These are phyloP conservation scores for Tetragonula carbonaria DNA, from an alignment of 2,888 invertebrate species.

Conservation along the genomic window DNA sequence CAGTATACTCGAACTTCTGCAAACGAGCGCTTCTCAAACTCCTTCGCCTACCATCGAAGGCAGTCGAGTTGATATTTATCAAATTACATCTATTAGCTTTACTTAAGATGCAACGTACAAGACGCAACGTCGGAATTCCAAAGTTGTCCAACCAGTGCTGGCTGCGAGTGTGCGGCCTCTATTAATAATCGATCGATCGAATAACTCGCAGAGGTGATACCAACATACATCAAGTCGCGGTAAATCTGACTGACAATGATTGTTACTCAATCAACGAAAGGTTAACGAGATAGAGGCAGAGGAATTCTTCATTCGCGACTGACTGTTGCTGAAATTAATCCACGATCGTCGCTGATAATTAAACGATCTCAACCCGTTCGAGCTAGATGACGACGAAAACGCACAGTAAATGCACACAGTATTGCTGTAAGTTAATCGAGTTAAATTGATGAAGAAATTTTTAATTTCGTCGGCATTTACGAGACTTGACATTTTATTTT, in stretches of 20 bases:
- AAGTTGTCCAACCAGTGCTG: background rate
- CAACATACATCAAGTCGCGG: background rate
- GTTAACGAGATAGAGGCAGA: background rate
- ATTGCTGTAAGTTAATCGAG: too few species aligned
- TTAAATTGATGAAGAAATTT: too few species aligned
- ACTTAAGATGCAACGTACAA: background rate
- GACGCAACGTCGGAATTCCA: background rate
- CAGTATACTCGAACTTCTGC: too few species aligned
- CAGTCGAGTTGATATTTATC: background rate
- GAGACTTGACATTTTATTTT: too few species aligned
- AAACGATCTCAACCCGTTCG: background rate
- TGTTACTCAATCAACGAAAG: conserved; percentile 10
- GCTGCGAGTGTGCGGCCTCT: background rate
- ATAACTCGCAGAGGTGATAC: background rate
- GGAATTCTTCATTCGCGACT: background rate
- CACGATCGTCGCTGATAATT: background rate
- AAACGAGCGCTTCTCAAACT: too few species aligned
- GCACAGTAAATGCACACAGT: too few species aligned
- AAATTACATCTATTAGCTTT: background rate
- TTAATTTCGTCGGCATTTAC: too few species aligned
- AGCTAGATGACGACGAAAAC: too few species aligned
- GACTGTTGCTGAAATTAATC: background rate
- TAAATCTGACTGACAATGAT: conserved; percentile 24
- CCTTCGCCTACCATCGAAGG: too few species aligned
- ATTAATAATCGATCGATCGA: conserved; percentile 16